Conservation (phyloP, 2,797 vertebrate genomes). For the Molothrus aeneus region DNA sequence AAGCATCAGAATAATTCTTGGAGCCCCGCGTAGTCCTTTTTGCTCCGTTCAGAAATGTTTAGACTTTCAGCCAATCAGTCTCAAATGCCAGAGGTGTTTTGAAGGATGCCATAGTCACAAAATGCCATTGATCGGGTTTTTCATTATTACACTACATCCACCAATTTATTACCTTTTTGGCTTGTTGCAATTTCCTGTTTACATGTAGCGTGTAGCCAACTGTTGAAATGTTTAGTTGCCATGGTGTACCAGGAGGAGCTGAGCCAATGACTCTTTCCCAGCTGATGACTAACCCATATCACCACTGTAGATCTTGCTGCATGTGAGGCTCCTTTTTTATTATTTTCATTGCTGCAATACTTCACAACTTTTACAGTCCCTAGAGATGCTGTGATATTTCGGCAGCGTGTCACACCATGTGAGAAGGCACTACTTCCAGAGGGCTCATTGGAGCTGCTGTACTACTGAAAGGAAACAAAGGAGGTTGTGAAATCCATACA, state of each 20-base stretch:
- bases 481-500: constrained; percentile 56
- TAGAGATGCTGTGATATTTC: constrained; percentile 67
- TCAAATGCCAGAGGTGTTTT: constrained; percentile 76
- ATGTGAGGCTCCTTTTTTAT: constrained; percentile 69
- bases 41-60: constrained; percentile 65
- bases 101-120: constrained; percentile 76
- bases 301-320: constrained; percentile 77
- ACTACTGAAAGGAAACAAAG: constrained; percentile 78
- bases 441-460: constrained; percentile 71
- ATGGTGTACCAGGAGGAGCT: constrained; percentile 76
- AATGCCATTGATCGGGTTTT: constrained; percentile 69
- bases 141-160: constrained; percentile 75
- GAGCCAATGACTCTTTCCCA: constrained; percentile 73
- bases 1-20: constrained; percentile 58
- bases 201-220: constrained; percentile 76
- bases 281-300: constrained; percentile 75
- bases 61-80: constrained; percentile 68
- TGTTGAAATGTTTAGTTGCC: constrained; percentile 79
- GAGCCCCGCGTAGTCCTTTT: constrained; percentile 52
- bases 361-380: constrained; percentile 71
- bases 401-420: constrained; percentile 52
- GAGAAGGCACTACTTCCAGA: constrained; percentile 72
- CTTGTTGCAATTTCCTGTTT: constrained; percentile 80
- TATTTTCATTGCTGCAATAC: constrained; percentile 75
- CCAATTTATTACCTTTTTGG: constrained; percentile 73